Evolutionary conservation across 2,797 vertebrate genomes (phyloP).

Genomic region (Dipus sagitta): DNA sequence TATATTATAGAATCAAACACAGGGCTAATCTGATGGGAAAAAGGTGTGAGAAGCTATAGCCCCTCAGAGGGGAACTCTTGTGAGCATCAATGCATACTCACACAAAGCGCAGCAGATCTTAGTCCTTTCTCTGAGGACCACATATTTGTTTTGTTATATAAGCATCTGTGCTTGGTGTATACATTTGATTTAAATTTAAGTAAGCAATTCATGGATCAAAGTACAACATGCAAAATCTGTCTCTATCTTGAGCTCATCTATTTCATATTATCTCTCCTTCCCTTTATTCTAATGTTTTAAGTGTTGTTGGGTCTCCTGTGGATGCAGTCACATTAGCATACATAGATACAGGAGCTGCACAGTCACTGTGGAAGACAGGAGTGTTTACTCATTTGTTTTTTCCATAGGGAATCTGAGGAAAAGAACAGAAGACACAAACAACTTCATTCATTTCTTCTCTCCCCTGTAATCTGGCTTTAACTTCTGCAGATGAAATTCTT

Average conservation of each 20-base stretch:
- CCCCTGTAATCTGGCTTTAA: neutral
- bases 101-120: neutral
- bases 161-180: neutral
- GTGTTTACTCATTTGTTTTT: too few relatives aligned
- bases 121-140: neutral
- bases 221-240: neutral
- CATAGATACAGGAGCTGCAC: neutral
- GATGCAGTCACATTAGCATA: neutral
- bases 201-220: slow-evolving; percentile 1
- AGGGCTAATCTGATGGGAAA: neutral
- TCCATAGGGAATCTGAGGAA: too few relatives aligned
- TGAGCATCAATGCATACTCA: accelerated
- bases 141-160: neutral
- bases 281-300: neutral
- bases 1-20: neutral
- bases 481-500: neutral
- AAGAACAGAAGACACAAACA: too few relatives aligned
- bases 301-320: neutral
- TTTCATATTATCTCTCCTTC: neutral
- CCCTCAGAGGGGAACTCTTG: neutral
- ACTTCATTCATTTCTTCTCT: too few relatives aligned
- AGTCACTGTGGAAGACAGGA: too few relatives aligned
- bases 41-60: accelerated
- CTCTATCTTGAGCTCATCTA: neutral
- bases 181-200: slow-evolving; percentile 8